Conservation (phyloP, 2,888 invertebrate genomes). For the Orthosia gothica region DNA sequence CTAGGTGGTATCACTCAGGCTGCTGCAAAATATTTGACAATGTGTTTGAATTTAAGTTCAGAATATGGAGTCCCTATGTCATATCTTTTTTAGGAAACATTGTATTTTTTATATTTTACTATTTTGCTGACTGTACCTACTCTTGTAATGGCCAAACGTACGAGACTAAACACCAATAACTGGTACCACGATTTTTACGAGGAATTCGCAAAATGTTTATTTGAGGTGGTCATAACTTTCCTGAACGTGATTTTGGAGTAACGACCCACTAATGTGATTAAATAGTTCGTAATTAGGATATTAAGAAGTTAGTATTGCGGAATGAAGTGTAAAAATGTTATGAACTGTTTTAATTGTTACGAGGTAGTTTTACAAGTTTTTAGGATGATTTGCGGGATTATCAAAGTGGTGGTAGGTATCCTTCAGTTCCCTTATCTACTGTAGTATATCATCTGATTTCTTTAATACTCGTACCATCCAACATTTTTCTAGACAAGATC, state of each 20-base stretch:
- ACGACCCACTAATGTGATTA: conserved; percentile 66
- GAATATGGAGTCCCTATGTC: too few species aligned
- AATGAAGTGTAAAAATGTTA: conserved; percentile 53
- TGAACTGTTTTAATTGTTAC: conserved; percentile 24
- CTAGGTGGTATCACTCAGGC: too few species aligned
- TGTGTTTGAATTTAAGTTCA: too few species aligned
- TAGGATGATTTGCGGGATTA: conserved; percentile 20
- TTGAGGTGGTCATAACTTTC: conserved; percentile 81
- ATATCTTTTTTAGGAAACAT: too few species aligned
- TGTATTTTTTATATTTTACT: neutral
- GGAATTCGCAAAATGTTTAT: conserved; percentile 86
- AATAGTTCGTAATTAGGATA: conserved; percentile 54
- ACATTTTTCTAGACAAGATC: too few species aligned
- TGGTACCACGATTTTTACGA: conserved; percentile 86
- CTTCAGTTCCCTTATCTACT: too few species aligned
- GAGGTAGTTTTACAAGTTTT: conserved; percentile 26
- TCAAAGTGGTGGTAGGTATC: neutral
- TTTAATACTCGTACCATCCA: too few species aligned
- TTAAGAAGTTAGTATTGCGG: conserved; percentile 54
- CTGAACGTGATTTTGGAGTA: conserved; percentile 74
- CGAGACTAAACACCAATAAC: conserved; percentile 79
- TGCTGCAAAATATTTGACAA: too few species aligned
- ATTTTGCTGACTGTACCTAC: neutral
- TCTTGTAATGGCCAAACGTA: conserved; percentile 75
- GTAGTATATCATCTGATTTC: too few species aligned